A percentile compares a stretch with the other conserved stretches of the same genome.
These are phyloP conservation scores for Holcopasites calliopsidis DNA, from an alignment of 1,140 invertebrate species.

Conservation along the genomic window DNA sequence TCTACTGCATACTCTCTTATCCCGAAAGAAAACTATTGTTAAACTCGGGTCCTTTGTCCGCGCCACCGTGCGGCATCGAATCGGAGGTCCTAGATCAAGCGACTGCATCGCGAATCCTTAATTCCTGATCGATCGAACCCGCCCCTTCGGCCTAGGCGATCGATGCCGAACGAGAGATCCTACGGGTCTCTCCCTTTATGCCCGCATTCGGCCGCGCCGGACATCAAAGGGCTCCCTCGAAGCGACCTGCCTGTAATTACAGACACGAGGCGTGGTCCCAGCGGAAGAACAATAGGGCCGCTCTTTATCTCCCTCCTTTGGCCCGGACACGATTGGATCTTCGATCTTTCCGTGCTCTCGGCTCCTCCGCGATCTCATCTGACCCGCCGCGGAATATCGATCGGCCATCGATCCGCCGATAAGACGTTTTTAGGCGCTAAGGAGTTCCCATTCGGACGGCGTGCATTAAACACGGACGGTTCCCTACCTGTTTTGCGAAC, in stretches of 20 bases:
- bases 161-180: slow-evolving; percentile 59
- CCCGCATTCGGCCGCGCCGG: slow-evolving; percentile 62
- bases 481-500: too few relatives aligned
- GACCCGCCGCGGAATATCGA: slow-evolving; percentile 68
- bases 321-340: slow-evolving; percentile 69
- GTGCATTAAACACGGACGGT: slow-evolving; percentile 66
- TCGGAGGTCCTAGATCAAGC: slow-evolving; percentile 11
- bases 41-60: too few relatives aligned
- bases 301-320: slow-evolving; percentile 53
- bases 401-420: slow-evolving; percentile 75
- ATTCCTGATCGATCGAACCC: slow-evolving; percentile 58
- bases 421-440: slow-evolving; percentile 76
- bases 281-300: slow-evolving; percentile 77
- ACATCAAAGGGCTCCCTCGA: slow-evolving; percentile 76
- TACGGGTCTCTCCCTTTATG: slow-evolving; percentile 55
- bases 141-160: slow-evolving; percentile 60
- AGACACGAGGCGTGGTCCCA: slow-evolving; percentile 78
- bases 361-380: slow-evolving; percentile 73
- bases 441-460: slow-evolving; percentile 71
- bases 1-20: too few relatives aligned
- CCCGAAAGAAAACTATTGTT: too few relatives aligned
- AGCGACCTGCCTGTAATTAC: slow-evolving; percentile 79
- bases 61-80: too few relatives aligned
- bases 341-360: slow-evolving; percentile 67
- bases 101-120: slow-evolving; percentile 59